A percentile compares a stretch with the other conserved stretches of the same genome.
Evolutionary conservation across 2,797 vertebrate species (phyloP).

Genomic region (Sphenopsis melanotis): DNA sequence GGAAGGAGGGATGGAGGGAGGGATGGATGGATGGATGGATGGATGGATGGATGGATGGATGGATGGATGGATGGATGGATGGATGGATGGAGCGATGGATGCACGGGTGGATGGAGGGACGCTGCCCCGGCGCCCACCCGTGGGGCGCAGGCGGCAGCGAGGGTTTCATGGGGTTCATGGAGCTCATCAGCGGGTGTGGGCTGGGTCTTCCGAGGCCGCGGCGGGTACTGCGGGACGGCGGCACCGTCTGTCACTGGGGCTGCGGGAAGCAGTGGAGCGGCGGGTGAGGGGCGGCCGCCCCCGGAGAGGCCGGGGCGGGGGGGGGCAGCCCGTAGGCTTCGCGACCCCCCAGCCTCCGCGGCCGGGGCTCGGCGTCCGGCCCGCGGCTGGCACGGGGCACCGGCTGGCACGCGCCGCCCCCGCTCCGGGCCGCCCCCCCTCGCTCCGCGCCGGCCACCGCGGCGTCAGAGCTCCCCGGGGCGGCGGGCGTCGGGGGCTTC

Average conservation of each 20-base stretch:
- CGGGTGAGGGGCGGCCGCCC: not conserved
- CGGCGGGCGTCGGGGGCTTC: not conserved
- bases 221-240: not conserved
- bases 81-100: fast-evolving
- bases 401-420: not conserved
- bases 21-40: not conserved
- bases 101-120: not conserved
- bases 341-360: not conserved
- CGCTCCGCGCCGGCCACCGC: not conserved
- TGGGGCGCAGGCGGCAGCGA: constrained; percentile 87
- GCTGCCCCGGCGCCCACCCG: constrained; percentile 74
- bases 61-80: not conserved
- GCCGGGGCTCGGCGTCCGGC: constrained; percentile 13
- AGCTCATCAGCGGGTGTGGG: constrained; percentile 81
- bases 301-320: not conserved
- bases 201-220: constrained; percentile 8
- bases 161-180: constrained; percentile 96
- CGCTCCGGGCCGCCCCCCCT: not conserved
- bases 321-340: not conserved
- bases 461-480: not conserved
- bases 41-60: not conserved
- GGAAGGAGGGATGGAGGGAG: not conserved
- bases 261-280: not conserved
- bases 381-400: not conserved
- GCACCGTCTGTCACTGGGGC: not conserved